A percentile compares a stretch with the other conserved stretches of the same genome.
phyloP scores from a whole-genome alignment of 2,888 invertebrate genomes.

The Gari tellinella region DNA sequence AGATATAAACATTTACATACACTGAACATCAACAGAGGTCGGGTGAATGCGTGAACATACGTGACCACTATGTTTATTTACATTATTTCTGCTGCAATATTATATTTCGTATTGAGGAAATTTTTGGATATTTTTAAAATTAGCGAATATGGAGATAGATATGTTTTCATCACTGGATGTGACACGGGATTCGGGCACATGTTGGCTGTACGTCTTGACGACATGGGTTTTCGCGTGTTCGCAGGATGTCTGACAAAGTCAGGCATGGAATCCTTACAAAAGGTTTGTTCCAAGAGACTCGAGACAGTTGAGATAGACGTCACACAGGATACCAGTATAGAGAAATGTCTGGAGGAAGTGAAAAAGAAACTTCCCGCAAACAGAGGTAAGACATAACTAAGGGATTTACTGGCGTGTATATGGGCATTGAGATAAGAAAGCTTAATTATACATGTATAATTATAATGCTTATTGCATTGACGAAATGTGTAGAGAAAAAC shows the following conservation, averaged over 20 bases:
- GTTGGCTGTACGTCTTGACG: constrained; percentile 68
- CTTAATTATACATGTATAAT: too few relatives aligned
- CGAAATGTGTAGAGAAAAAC: too few relatives aligned
- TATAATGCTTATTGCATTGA: too few relatives aligned
- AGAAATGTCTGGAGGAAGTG: constrained; percentile 45
- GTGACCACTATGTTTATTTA: constrained; percentile 1
- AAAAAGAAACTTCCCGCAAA: constrained; percentile 48
- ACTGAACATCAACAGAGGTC: too few relatives aligned
- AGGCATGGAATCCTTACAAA: constrained; percentile 51
- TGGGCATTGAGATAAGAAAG: too few relatives aligned
- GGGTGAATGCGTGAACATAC: too few relatives aligned
- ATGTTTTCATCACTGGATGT: constrained; percentile 77
- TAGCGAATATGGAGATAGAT: constrained; percentile 48
- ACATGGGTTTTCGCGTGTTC: constrained; percentile 66
- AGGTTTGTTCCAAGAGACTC: constrained; percentile 47
- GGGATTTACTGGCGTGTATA: too few relatives aligned
- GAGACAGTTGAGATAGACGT: constrained; percentile 63
- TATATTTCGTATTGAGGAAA: constrained; percentile 11
- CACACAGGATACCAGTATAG: constrained; percentile 56
- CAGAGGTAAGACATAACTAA: constrained; percentile 57
- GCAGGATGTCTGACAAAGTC: constrained; percentile 68
- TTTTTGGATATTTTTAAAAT: constrained; percentile 48
- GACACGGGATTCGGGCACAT: constrained; percentile 75
- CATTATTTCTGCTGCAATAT: neutral
- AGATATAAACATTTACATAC: too few relatives aligned